Evolutionary conservation across 2,113 vertebrate species (phyloP).

Genomic region (Progne subis): DNA sequence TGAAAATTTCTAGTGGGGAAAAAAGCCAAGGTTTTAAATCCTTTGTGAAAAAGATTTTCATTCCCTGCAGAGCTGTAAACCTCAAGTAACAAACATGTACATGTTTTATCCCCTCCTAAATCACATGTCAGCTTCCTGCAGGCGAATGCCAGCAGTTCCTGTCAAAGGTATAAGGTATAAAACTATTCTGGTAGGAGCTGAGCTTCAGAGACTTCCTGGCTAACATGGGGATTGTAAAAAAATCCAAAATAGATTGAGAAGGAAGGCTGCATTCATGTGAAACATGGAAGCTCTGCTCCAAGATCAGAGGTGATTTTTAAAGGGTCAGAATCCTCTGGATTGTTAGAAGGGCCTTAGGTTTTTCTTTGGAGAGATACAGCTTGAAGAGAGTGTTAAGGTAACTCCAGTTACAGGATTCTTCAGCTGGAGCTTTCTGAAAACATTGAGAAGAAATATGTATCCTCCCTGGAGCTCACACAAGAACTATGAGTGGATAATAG

Average conservation of each 20-base stretch:
- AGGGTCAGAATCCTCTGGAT: slow-evolving; percentile 14
- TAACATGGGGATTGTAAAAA: slow-evolving; percentile 56
- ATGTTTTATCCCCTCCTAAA: slow-evolving; percentile 64
- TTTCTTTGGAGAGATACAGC: neutral
- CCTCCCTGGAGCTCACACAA: slow-evolving; percentile 5
- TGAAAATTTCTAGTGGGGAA: slow-evolving; percentile 43
- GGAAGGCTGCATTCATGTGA: slow-evolving; percentile 25
- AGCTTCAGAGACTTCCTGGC: slow-evolving; percentile 60
- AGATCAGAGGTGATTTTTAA: slow-evolving; percentile 52
- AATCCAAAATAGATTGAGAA: slow-evolving; percentile 32
- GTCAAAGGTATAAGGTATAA: slow-evolving; percentile 62
- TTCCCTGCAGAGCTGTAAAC: slow-evolving; percentile 58
- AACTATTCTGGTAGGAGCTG: slow-evolving; percentile 49
- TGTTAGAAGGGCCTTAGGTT: slow-evolving; percentile 3
- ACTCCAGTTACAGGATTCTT: slow-evolving; percentile 28
- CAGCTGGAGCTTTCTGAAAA: slow-evolving; percentile 25
- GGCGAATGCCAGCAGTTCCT: slow-evolving; percentile 34
- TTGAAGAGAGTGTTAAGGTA: slow-evolving; percentile 30
- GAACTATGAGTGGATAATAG: neutral
- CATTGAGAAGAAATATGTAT: slow-evolving; percentile 12
- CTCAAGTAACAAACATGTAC: slow-evolving; percentile 64
- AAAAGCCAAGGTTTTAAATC: slow-evolving; percentile 52
- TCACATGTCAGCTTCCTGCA: slow-evolving; percentile 57
- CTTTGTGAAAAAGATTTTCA: slow-evolving; percentile 48
- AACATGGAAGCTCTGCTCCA: slow-evolving; percentile 35